Base-by-base conservation (phyloP, 1,140 invertebrate species). In the Lanistes nyassanus region DNA sequence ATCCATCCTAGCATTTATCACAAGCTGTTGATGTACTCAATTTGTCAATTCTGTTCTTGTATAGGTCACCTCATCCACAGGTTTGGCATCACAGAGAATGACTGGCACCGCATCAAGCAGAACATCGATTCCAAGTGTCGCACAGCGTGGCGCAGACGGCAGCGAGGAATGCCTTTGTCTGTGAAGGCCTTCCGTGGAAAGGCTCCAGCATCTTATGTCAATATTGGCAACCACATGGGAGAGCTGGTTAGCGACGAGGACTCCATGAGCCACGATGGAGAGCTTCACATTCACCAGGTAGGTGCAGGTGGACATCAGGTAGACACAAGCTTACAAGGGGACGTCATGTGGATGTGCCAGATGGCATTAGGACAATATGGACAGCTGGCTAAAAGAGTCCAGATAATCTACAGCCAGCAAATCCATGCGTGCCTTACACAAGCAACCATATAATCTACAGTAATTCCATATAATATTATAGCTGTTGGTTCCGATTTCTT, bases 101-200 rank as follows among this genome's bases (percentile, higher is more conserved):
- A 91, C 76, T 92, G 91, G 91, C 90, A 91, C 77, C 80, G 90
- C 76, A 92, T 92, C 47, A 91, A 91, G 80, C 90, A 91, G 79
- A 92, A 91, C 80, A 90, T 92, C 77, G 91, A 92, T 80, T 91
- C 91, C 55, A 92, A 92, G 80, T 92, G 91, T 82, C 81, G 91
- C 55, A 90, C 91, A 68, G 90, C 90, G 37, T 91, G 90, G 86
- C 85, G 89, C 3, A 79, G 89, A 51, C 84, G 88, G 65, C 80
- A 84, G 66, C 81, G 86, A 74, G 90, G 89, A n/a, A 84, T 89
- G 84, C 88, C 89, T 34, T 74, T 90, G 31, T 86, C 83, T 29
- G 88, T 89, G 37, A 90, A 90, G 81, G 87, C 86, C 34, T 89
- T 89, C 74, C 69, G 86, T 60, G 88, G 88, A 16, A 88, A 87